Conservation (phyloP, 2,888 invertebrate genomes). For the Sceliomorpha sp. region DNA sequence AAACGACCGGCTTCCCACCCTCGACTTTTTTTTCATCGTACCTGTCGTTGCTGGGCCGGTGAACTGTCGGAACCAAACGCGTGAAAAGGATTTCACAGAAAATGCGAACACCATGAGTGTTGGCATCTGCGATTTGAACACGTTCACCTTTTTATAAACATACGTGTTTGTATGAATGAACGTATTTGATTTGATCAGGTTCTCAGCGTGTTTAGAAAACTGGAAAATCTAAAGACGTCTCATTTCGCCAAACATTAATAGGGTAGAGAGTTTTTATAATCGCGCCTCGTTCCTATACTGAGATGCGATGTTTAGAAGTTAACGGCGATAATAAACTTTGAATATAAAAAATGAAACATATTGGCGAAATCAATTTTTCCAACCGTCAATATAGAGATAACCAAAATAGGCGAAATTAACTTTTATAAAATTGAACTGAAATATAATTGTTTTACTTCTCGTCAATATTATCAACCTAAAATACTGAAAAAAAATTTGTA, state of each 20-base stretch:
- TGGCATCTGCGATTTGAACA: constrained; percentile 64
- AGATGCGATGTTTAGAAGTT: no score
- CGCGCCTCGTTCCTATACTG: no score
- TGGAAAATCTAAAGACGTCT: neutral
- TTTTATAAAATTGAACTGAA: no score
- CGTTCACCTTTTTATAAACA: constrained; percentile 41
- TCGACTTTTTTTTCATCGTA: constrained; percentile 1
- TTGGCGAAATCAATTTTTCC: no score
- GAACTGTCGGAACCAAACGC: constrained; percentile 65
- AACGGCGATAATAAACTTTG: no score
- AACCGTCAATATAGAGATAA: no score
- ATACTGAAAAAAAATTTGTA: no score
- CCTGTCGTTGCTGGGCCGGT: neutral
- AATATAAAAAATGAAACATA: no score
- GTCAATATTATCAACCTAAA: no score
- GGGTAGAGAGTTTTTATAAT: no score
- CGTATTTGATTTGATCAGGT: neutral
- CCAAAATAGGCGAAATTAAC: no score
- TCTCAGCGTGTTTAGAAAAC: neutral
- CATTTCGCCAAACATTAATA: neutral
- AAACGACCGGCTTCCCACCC: constrained; percentile 35
- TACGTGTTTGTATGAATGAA: constrained; percentile 5
- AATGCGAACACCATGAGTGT: constrained; percentile 66
- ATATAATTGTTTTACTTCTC: no score
- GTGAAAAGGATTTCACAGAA: constrained; percentile 77